phyloP scores from a whole-genome alignment of 2,797 vertebrate species.

The Pachyuromys duprasi region DNA sequence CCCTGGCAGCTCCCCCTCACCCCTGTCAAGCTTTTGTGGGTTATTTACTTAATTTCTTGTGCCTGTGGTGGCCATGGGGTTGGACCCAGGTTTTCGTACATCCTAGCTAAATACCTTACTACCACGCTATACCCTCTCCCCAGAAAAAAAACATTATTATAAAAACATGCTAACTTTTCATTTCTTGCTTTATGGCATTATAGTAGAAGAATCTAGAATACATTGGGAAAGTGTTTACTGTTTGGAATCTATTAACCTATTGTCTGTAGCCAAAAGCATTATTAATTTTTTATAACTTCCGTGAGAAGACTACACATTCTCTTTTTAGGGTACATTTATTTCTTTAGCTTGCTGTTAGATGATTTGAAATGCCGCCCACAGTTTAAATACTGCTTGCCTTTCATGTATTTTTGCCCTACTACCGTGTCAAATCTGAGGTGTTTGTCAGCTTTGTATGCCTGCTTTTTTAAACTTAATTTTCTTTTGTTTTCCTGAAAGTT shows the following conservation, averaged over 20 bases:
- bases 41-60: background rate
- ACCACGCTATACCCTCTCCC: background rate
- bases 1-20: background rate
- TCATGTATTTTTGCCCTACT: background rate
- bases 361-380: background rate
- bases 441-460: conserved; percentile 2
- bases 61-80: background rate
- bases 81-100: background rate
- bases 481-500: background rate
- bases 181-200: conserved; percentile 31
- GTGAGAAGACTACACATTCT: conserved; percentile 7
- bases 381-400: conserved; percentile 28
- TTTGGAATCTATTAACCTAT: conserved; percentile 47
- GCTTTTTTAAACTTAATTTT: background rate
- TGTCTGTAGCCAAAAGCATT: conserved; percentile 28
- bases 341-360: conserved; percentile 26
- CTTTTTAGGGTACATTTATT: background rate
- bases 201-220: background rate
- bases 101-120: background rate
- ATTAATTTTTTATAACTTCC: background rate
- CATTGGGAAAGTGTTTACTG: background rate
- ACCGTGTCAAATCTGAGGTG: conserved; percentile 27
- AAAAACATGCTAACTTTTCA: background rate
- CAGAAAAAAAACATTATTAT: background rate
- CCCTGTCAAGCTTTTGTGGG: background rate